Evolutionary conservation across 2,113 vertebrate genomes (phyloP).

Genomic region (Melospiza melodia): DNA sequence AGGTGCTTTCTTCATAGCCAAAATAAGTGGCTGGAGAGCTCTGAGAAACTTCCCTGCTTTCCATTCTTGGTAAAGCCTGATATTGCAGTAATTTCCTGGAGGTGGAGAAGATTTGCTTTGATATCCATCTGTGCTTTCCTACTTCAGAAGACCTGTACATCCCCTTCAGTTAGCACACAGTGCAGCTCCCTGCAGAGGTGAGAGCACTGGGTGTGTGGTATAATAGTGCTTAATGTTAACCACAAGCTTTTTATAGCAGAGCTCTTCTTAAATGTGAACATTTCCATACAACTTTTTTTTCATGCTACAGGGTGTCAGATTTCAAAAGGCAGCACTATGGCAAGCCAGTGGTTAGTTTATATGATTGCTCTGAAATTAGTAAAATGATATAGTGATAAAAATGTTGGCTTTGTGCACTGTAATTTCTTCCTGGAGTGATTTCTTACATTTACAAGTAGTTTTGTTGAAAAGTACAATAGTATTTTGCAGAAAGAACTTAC

Average conservation of each 20-base stretch:
- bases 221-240: slow-evolving; percentile 4
- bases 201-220: slow-evolving; percentile 14
- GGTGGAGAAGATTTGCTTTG: slow-evolving; percentile 1
- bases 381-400: slow-evolving; percentile 24
- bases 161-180: background rate
- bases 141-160: background rate
- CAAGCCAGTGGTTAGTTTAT: slow-evolving; percentile 13
- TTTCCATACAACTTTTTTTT: slow-evolving; percentile 31
- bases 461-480: background rate
- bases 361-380: slow-evolving; percentile 45
- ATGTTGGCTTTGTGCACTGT: background rate
- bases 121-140: slow-evolving; percentile 20
- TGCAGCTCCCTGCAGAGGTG: background rate
- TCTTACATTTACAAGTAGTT: background rate
- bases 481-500: background rate
- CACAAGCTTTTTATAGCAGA: slow-evolving; percentile 46
- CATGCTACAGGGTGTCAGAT: slow-evolving; percentile 1
- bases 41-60: background rate
- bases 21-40: background rate
- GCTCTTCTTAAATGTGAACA: slow-evolving; percentile 26
- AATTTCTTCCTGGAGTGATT: slow-evolving; percentile 17
- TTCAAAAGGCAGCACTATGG: slow-evolving; percentile 21
- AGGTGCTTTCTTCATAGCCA: background rate
- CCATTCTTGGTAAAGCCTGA: background rate
- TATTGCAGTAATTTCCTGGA: background rate